A percentile compares a stretch with the other conserved stretches of the same genome.
These are phyloP conservation scores for Lithodes maja DNA, from an alignment of 2,888 invertebrate species.

Conservation along the genomic window DNA sequence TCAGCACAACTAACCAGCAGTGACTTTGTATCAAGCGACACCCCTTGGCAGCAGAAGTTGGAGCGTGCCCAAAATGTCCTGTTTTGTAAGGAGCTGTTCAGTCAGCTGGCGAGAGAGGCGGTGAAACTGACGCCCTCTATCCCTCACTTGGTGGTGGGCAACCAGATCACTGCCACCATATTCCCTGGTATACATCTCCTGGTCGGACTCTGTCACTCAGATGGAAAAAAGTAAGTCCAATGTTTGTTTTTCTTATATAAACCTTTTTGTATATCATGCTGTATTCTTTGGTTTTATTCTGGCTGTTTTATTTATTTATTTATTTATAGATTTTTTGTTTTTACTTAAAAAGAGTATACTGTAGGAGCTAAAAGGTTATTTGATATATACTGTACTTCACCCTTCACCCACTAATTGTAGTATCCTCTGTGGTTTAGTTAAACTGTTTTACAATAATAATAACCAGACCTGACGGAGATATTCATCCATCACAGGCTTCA, in stretches of 20 bases:
- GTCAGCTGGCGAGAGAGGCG: conserved; percentile 94
- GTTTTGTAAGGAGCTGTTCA: conserved; percentile 97
- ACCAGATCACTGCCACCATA: conserved; percentile 96
- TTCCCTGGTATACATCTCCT: conserved; percentile 94
- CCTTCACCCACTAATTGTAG: too few species aligned
- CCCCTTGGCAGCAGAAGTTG: conserved; percentile 96
- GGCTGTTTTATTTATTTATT: too few species aligned
- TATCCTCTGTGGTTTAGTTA: too few species aligned
- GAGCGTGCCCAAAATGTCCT: conserved; percentile 97
- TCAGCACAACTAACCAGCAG: conserved; percentile 79
- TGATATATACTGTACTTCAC: too few species aligned
- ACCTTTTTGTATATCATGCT: background rate
- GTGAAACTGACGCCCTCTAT: conserved; percentile 94
- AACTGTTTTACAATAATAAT: too few species aligned
- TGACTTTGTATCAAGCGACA: conserved; percentile 79
- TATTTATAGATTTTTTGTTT: too few species aligned
- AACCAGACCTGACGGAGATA: too few species aligned
- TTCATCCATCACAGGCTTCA: too few species aligned
- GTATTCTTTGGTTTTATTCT: too few species aligned
- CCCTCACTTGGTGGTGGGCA: conserved; percentile 97
- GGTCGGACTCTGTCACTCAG: conserved; percentile 88
- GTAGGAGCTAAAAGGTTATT: too few species aligned
- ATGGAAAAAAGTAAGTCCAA: conserved; percentile 56
- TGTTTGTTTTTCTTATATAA: background rate
- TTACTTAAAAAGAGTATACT: too few species aligned